Conservation (phyloP, 2,113 vertebrate genomes). For the Pampusana beccarii region DNA sequence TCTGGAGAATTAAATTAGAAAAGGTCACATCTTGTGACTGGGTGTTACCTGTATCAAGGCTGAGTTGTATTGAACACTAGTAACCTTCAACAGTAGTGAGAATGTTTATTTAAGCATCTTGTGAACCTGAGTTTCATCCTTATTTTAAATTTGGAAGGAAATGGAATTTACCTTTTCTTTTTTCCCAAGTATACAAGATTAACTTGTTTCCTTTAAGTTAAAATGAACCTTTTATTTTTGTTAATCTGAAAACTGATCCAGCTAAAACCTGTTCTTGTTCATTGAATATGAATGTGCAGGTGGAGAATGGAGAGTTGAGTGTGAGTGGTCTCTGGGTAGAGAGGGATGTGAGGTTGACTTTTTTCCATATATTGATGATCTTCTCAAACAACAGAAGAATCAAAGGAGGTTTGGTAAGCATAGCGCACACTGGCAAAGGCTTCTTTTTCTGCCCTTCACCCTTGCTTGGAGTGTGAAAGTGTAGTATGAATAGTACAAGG, state of each 20-base stretch:
- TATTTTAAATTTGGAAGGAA: background rate
- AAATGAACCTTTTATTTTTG: background rate
- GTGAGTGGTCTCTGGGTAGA: background rate
- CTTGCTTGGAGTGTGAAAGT: background rate
- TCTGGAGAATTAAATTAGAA: background rate
- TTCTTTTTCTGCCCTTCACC: background rate
- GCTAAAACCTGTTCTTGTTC: background rate
- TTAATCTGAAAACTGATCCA: background rate
- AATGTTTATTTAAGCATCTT: background rate
- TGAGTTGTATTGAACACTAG: background rate
- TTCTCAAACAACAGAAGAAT: background rate
- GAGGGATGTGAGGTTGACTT: background rate
- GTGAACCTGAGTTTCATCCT: background rate
- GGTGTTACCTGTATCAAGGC: background rate
- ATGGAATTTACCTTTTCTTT: background rate
- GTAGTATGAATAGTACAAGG: background rate
- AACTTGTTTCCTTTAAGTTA: background rate
- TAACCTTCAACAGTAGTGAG: background rate
- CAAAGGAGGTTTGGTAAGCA: background rate
- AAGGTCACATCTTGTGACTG: background rate
- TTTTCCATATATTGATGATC: background rate
- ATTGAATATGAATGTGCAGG: background rate
- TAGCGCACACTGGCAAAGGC: background rate
- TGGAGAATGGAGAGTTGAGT: background rate
- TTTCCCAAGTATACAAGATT: background rate